These are phyloP conservation scores for Labrus mixtus DNA, from an alignment of 2,113 vertebrate genomes.

Conservation along the genomic window DNA sequence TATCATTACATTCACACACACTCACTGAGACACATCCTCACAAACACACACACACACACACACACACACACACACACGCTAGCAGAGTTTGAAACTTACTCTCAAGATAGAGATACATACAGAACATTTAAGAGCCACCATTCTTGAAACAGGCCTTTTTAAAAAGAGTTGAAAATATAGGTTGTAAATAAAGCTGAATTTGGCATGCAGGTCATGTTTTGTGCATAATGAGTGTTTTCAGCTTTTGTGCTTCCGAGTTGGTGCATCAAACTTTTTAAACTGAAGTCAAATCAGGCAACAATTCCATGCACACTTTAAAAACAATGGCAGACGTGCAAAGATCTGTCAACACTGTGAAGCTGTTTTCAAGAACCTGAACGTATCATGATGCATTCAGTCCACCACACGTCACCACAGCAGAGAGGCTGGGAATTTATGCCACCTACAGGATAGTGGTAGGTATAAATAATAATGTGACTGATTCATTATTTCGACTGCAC, in stretches of 20 bases:
- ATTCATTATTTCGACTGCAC: too few relatives aligned
- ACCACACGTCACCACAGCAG: neutral
- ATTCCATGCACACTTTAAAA: neutral
- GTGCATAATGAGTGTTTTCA: too few relatives aligned
- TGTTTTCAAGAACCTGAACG: neutral
- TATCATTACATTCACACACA: slow-evolving; percentile 41
- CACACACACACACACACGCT: slow-evolving; percentile 5
- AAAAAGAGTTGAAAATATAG: too few relatives aligned
- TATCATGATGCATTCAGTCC: too few relatives aligned
- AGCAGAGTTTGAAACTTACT: slow-evolving; percentile 28
- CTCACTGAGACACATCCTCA: slow-evolving; percentile 6
- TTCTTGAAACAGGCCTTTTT: too few relatives aligned
- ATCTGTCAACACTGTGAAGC: neutral
- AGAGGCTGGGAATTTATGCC: too few relatives aligned
- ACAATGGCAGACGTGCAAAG: neutral
- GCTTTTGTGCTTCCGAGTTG: neutral
- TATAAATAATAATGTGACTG: too few relatives aligned
- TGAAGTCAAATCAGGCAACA: neutral
- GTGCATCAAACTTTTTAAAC: neutral
- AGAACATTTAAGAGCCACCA: too few relatives aligned
- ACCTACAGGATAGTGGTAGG: neutral
- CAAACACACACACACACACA: slow-evolving; percentile 29
- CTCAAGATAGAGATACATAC: slow-evolving; percentile 42
- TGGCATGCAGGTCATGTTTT: too few relatives aligned
- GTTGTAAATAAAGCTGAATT: too few relatives aligned